phyloP scores from a whole-genome alignment of 2,888 invertebrate species.

The Mesorhabditis belari region DNA sequence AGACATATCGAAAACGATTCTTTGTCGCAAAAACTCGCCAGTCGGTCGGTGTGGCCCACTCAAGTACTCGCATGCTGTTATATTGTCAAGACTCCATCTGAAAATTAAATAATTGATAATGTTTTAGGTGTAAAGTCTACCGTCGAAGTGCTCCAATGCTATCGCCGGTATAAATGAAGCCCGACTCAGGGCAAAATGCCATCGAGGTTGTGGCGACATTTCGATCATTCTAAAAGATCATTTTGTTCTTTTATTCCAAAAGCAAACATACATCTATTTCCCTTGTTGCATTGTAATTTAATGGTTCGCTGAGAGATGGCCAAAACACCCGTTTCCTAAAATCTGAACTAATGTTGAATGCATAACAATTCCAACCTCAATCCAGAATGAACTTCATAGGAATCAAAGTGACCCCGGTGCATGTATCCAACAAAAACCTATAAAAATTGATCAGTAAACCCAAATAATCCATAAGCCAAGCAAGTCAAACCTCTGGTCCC shows the following conservation, averaged over 20 bases:
- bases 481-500: too few relatives aligned
- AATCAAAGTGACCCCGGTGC: not conserved
- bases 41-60: constrained; percentile 29
- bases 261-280: not conserved
- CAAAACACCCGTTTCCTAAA: not conserved
- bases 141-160: not conserved
- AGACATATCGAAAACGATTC: not conserved
- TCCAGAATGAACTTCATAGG: not conserved
- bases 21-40: not conserved
- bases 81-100: constrained; percentile 19
- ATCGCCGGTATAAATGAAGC: not conserved
- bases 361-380: too few relatives aligned
- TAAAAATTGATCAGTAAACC: not conserved
- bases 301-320: not conserved
- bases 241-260: not conserved
- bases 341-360: not conserved
- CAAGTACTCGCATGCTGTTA: constrained; percentile 26
- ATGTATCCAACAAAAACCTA: not conserved
- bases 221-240: not conserved
- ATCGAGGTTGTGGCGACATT: not conserved
- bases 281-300: not conserved
- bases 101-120: not conserved
- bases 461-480: not conserved
- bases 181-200: not conserved
- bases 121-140: not conserved